Conservation (phyloP, 2,797 vertebrate genomes). For the Crocodylus rhombifer region DNA sequence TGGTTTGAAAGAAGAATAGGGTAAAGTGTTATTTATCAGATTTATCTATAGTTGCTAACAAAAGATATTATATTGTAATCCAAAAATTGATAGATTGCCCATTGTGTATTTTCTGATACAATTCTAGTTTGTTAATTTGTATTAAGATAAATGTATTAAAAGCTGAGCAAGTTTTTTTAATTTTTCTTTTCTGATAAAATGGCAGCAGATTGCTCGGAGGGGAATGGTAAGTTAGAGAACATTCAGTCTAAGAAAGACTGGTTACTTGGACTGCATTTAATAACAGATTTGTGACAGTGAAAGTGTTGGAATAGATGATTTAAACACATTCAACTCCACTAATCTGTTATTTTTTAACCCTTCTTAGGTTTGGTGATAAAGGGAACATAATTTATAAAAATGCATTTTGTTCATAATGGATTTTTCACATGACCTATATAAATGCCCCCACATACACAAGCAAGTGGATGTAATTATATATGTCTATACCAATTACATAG, state of each 20-base stretch:
- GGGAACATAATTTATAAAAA: neutral
- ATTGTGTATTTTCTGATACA: constrained; percentile 57
- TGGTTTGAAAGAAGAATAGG: neutral
- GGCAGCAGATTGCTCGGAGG: constrained; percentile 80
- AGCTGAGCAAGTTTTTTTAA: constrained; percentile 77
- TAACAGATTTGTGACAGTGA: constrained; percentile 9
- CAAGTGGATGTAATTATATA: neutral
- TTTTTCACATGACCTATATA: neutral
- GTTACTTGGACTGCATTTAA: constrained; percentile 50
- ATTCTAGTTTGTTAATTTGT: constrained; percentile 50
- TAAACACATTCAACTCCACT: neutral
- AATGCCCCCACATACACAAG: neutral
- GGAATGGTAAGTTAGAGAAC: constrained; percentile 82
- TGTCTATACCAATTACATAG: neutral
- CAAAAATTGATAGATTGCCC: neutral
- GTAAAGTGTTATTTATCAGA: neutral
- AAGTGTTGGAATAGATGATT: constrained; percentile 13
- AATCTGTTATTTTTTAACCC: constrained; percentile 28
- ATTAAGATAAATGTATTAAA: constrained; percentile 70
- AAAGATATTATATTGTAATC: neutral
- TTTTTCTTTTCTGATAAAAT: constrained; percentile 82
- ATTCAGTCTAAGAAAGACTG: constrained; percentile 62
- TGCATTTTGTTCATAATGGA: neutral
- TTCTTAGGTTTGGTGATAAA: constrained; percentile 21
- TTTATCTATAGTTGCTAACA: neutral